These are phyloP conservation scores for Onychostruthus taczanowskii DNA, from an alignment of 2,113 vertebrate species.

Conservation along the genomic window DNA sequence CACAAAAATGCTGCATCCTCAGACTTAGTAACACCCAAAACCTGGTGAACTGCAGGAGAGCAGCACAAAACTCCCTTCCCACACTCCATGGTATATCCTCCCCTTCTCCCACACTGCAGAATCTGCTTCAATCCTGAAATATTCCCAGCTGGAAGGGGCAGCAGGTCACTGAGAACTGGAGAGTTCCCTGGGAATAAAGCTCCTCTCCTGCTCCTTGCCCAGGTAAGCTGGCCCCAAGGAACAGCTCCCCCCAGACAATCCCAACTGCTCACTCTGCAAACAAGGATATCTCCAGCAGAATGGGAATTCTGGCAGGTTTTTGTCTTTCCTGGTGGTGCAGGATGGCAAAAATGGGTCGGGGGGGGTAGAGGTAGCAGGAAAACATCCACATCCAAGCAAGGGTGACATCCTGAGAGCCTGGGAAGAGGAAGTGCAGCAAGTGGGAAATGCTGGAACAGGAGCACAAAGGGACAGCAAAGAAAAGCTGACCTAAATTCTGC, in stretches of 20 bases:
- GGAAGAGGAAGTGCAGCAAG: conserved; percentile 2
- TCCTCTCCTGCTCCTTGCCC: background rate
- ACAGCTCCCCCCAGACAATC: background rate
- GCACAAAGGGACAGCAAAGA: conserved; percentile 35
- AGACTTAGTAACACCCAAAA: background rate
- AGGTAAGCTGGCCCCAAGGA: background rate
- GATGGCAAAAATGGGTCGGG: background rate
- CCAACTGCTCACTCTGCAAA: background rate
- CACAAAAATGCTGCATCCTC: background rate
- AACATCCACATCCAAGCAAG: background rate
- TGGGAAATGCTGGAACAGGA: background rate
- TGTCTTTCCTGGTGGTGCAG: background rate
- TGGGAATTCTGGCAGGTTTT: background rate
- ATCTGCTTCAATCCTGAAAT: background rate
- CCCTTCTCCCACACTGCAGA: background rate
- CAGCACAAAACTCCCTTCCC: background rate
- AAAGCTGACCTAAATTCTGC: conserved; percentile 59
- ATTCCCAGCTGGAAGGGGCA: background rate
- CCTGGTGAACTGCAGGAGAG: background rate
- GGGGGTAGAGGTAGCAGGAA: background rate
- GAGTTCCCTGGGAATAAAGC: background rate
- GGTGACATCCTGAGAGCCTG: background rate
- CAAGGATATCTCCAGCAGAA: background rate
- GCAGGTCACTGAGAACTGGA: background rate
- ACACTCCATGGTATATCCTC: background rate